Conservation (phyloP, 2,888 invertebrate species). For the Drosophila buzzatii region DNA sequence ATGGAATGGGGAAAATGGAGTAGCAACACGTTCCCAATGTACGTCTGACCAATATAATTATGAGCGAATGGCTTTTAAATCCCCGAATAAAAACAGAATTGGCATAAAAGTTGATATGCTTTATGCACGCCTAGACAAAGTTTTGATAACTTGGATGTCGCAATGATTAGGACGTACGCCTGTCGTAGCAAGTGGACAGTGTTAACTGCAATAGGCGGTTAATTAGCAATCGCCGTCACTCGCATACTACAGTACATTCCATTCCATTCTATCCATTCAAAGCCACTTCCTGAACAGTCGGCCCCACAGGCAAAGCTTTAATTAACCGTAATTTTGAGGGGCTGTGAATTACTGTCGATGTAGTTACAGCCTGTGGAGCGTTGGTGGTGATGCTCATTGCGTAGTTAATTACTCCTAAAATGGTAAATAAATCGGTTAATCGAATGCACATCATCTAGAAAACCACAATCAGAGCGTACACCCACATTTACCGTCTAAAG, state of each 20-base stretch:
- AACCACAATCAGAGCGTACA: slow-evolving; percentile 31
- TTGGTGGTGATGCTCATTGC: slow-evolving; percentile 20
- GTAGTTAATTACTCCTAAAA: slow-evolving; percentile 53
- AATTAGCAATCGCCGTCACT: slow-evolving; percentile 37
- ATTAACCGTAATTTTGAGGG: slow-evolving; percentile 44
- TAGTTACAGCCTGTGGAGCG: background rate
- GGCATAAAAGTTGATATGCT: slow-evolving; percentile 8
- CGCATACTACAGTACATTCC: background rate
- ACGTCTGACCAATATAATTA: slow-evolving; percentile 37
- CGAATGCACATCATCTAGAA: slow-evolving; percentile 1
- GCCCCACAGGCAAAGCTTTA: slow-evolving; percentile 31
- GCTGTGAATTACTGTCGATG: slow-evolving; percentile 18
- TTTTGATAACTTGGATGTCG: slow-evolving; percentile 41
- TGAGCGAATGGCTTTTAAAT: slow-evolving; percentile 50
- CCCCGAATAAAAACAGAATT: slow-evolving; percentile 45
- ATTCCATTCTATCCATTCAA: slow-evolving; percentile 14
- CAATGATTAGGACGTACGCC: slow-evolving; percentile 26
- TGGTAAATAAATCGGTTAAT: slow-evolving; percentile 52
- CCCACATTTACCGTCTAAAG: background rate
- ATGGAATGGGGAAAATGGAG: slow-evolving; percentile 10
- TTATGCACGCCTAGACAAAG: slow-evolving; percentile 22
- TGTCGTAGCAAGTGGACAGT: slow-evolving; percentile 15
- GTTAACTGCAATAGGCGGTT: slow-evolving; percentile 25
- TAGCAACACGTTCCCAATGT: slow-evolving; percentile 28
- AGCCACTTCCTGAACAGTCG: slow-evolving; percentile 28